Evolutionary conservation across 2,113 vertebrate genomes (phyloP).

Genomic region (Syrrhaptes paradoxus): DNA sequence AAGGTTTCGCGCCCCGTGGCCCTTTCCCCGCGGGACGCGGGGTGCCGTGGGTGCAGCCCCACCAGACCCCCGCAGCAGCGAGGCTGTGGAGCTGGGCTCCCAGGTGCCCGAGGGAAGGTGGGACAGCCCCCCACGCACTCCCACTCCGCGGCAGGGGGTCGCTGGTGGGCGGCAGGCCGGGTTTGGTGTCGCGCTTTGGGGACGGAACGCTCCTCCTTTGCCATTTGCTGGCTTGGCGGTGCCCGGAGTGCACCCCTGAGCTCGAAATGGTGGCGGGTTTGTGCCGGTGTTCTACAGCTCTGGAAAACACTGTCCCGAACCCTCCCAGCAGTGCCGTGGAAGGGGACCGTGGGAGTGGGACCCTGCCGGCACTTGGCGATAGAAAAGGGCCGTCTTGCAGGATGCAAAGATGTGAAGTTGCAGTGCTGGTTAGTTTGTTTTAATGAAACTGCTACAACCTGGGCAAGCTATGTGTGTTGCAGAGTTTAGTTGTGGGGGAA

Average conservation of each 20-base stretch:
- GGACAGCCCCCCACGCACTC: background rate
- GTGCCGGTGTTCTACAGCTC: background rate
- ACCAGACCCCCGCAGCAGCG: background rate
- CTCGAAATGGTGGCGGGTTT: accelerated
- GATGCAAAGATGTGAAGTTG: background rate
- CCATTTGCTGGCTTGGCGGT: background rate
- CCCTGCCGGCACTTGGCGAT: background rate
- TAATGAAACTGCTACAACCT: background rate
- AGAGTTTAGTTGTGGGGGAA: background rate
- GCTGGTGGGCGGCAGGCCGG: background rate
- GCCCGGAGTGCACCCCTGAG: background rate
- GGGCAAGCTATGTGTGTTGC: background rate
- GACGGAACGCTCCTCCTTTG: background rate
- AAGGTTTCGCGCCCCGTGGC: background rate
- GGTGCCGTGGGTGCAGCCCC: background rate
- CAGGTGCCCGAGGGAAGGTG: no score
- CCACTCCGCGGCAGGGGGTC: background rate
- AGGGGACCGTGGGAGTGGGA: background rate
- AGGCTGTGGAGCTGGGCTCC: background rate
- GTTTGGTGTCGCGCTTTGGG: background rate
- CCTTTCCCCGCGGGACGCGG: background rate
- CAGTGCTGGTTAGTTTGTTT: background rate
- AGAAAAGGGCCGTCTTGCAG: background rate
- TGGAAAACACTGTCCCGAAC: accelerated
- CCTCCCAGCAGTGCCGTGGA: accelerated